These are phyloP conservation scores for Odontesthes bonariensis DNA, from an alignment of 2,113 vertebrate genomes.

Conservation along the genomic window DNA sequence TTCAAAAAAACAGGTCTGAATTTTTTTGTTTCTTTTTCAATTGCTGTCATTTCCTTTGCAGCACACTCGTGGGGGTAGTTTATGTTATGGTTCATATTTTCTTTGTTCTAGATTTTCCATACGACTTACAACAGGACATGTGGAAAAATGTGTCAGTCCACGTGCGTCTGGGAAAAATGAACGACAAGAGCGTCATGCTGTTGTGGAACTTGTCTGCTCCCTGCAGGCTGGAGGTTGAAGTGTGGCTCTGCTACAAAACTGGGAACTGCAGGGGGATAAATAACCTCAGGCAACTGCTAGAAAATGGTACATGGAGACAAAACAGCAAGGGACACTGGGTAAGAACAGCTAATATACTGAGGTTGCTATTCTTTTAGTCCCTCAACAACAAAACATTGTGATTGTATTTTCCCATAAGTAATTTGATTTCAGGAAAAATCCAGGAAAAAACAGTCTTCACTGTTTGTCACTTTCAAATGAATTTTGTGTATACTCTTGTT, in stretches of 20 bases:
- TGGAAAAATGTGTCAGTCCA: slow-evolving; percentile 67
- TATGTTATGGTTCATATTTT: not conserved
- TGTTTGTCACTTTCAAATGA: too few relatives aligned
- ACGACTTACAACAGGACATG: slow-evolving; percentile 48
- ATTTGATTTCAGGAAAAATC: not conserved
- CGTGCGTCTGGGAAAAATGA: slow-evolving; percentile 43
- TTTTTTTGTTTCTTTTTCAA: not conserved
- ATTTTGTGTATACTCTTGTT: too few relatives aligned
- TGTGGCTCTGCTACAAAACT: slow-evolving; percentile 71
- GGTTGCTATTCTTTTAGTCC: not conserved
- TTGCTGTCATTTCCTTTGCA: not conserved
- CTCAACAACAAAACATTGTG: not conserved
- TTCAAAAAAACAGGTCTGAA: slow-evolving; percentile 58
- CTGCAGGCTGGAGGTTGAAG: slow-evolving; percentile 75
- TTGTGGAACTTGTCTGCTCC: slow-evolving; percentile 79
- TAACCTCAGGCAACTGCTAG: slow-evolving; percentile 47
- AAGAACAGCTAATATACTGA: slow-evolving; percentile 17
- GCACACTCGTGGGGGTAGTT: not conserved
- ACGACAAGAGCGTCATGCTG: slow-evolving; percentile 36
- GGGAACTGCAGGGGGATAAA: slow-evolving; percentile 52
- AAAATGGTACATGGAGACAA: slow-evolving; percentile 53
- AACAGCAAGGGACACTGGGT: slow-evolving; percentile 70
- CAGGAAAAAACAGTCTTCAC: too few relatives aligned
- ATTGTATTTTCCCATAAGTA: not conserved
- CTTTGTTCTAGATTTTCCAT: slow-evolving; percentile 48